Conservation (phyloP, 1,140 invertebrate genomes). For the Yoshiicerus persimilis region DNA sequence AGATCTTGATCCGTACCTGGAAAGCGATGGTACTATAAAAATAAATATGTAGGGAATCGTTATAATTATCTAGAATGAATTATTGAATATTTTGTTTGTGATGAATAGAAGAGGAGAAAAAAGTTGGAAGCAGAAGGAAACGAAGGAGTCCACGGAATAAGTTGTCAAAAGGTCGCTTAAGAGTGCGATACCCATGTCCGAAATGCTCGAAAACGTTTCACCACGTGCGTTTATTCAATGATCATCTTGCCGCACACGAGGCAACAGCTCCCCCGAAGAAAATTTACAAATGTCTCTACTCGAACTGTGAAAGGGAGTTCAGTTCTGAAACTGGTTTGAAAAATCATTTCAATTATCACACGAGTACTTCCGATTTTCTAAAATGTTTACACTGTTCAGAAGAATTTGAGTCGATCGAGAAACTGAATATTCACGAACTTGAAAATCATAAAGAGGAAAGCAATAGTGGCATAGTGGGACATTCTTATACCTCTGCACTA, state of each 20-base stretch:
- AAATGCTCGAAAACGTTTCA: not conserved
- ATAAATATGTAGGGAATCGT: too few relatives aligned
- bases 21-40: too few relatives aligned
- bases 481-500: not conserved
- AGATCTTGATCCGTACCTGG: too few relatives aligned
- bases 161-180: too few relatives aligned
- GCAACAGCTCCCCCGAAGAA: not conserved
- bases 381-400: not conserved
- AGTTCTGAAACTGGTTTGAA: not conserved
- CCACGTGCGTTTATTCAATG: not conserved
- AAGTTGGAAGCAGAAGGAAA: not conserved
- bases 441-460: not conserved
- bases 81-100: too few relatives aligned
- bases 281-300: not conserved
- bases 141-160: too few relatives aligned
- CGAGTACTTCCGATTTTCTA: not conserved
- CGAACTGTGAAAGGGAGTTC: not conserved
- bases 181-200: not conserved
- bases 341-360: not conserved
- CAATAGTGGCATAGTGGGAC: not conserved
- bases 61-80: too few relatives aligned
- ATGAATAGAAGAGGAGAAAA: not conserved
- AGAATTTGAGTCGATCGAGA: not conserved
- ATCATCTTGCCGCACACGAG: not conserved
- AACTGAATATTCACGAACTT: not conserved